Evolutionary conservation across 2,113 vertebrate genomes (phyloP).

Genomic region (Macaca fascicularis): DNA sequence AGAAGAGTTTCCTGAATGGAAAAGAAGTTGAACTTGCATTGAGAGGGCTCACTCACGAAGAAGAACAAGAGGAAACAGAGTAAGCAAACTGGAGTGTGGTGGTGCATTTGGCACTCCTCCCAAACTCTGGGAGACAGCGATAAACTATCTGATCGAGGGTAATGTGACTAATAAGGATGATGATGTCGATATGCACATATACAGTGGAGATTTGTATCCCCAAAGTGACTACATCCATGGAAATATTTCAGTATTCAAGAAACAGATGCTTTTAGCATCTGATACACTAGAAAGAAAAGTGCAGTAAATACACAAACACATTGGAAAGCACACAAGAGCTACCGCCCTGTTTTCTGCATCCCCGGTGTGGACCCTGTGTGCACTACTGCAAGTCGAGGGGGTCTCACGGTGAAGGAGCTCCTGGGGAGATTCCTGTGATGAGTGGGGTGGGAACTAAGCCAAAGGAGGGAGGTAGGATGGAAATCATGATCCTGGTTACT

Average conservation of each 20-base stretch:
- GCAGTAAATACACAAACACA: rapidly evolving
- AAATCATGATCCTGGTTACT: rapidly evolving
- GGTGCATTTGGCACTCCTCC: neutral
- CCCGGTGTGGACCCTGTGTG: neutral
- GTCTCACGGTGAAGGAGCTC: neutral
- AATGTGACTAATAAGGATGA: neutral
- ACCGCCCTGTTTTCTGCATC: neutral
- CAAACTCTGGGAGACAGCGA: neutral
- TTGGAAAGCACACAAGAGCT: neutral
- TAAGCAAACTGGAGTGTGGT: neutral
- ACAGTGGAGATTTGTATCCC: neutral
- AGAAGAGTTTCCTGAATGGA: neutral
- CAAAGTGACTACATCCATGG: too few species aligned
- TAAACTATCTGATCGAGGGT: too few species aligned
- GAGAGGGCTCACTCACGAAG: neutral
- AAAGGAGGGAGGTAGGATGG: neutral
- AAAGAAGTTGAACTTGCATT: too few species aligned
- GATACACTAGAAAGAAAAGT: neutral
- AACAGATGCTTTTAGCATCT: neutral
- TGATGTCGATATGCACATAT: rapidly evolving
- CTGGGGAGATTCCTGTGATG: rapidly evolving
- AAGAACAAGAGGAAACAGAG: too few species aligned
- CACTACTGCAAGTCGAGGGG: rapidly evolving
- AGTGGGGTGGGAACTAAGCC: rapidly evolving
- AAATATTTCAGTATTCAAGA: neutral